Percentiles rank a stretch among this genome's conserved stretches.
These are phyloP conservation scores for Hassar affinis DNA, from an alignment of 2,113 vertebrate genomes.

Conservation along the genomic window DNA sequence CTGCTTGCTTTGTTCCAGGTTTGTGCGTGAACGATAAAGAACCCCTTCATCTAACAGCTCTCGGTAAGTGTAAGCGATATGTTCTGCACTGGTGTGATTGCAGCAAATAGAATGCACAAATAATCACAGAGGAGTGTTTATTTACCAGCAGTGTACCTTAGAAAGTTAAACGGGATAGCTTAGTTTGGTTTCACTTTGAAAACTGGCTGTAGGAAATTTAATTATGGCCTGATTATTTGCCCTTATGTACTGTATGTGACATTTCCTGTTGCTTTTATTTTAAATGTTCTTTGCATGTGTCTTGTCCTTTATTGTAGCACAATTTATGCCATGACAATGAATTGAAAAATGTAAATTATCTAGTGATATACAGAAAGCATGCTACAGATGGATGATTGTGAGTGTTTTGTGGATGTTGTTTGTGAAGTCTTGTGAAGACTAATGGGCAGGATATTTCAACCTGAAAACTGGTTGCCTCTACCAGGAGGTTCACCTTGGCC, in stretches of 20 bases:
- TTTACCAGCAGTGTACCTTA: not conserved
- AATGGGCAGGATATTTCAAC: not conserved
- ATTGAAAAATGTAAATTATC: not conserved
- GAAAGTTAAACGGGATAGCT: not conserved
- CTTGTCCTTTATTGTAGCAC: not conserved
- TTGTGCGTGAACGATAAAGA: conserved; percentile 32
- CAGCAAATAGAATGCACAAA: not conserved
- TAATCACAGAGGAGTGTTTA: not conserved
- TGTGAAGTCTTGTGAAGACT: not conserved
- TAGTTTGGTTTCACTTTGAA: not conserved
- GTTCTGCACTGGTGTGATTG: not conserved
- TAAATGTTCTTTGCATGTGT: not conserved
- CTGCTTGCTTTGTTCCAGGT: conserved; percentile 42
- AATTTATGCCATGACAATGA: not conserved
- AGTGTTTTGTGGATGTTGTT: not conserved
- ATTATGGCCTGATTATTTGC: not conserved
- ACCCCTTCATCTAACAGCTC: conserved; percentile 22
- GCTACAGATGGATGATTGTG: not conserved
- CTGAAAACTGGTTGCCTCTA: not conserved
- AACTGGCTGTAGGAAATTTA: not conserved
- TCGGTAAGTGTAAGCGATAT: conserved; percentile 41
- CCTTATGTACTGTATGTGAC: not conserved
- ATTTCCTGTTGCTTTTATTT: not conserved
- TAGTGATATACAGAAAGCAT: not conserved
- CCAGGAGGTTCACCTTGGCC: not conserved